Evolutionary conservation across 2,888 invertebrate genomes (phyloP).

Genomic region (Agriotes lineatus): DNA sequence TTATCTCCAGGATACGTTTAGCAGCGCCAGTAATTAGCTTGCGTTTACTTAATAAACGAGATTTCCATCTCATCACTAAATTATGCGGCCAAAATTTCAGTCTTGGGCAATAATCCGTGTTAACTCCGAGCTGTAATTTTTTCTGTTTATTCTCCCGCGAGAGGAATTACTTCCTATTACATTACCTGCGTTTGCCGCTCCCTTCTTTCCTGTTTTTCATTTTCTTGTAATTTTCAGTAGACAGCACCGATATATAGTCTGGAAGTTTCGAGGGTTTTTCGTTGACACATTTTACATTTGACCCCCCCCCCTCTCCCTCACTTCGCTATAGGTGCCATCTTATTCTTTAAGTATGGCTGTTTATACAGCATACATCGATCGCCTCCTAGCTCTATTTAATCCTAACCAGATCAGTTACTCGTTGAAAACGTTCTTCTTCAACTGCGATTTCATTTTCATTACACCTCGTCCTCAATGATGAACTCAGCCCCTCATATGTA

Average conservation of each 20-base stretch:
- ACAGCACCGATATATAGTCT: neutral
- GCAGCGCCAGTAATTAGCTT: slow-evolving; percentile 2
- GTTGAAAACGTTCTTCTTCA: too few relatives aligned
- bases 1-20: slow-evolving; percentile 1
- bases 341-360: too few relatives aligned
- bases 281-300: neutral
- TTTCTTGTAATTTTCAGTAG: slow-evolving; percentile 3
- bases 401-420: too few relatives aligned
- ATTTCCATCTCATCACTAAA: slow-evolving; percentile 21
- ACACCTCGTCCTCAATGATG: too few relatives aligned
- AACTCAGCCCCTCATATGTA: too few relatives aligned
- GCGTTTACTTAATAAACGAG: slow-evolving; percentile 11
- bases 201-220: slow-evolving; percentile 9
- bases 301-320: too few relatives aligned
- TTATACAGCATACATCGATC: too few relatives aligned
- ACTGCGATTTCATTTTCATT: too few relatives aligned
- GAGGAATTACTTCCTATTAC: slow-evolving; percentile 15
- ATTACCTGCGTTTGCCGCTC: neutral
- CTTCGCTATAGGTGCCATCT: too few relatives aligned
- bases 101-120: slow-evolving; percentile 6
- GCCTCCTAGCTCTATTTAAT: too few relatives aligned
- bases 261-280: neutral
- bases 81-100: slow-evolving; percentile 16
- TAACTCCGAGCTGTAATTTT: slow-evolving; percentile 10
- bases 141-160: slow-evolving; percentile 2